phyloP scores from a whole-genome alignment of 2,888 invertebrate species.

The Oxycera nigricornis region DNA sequence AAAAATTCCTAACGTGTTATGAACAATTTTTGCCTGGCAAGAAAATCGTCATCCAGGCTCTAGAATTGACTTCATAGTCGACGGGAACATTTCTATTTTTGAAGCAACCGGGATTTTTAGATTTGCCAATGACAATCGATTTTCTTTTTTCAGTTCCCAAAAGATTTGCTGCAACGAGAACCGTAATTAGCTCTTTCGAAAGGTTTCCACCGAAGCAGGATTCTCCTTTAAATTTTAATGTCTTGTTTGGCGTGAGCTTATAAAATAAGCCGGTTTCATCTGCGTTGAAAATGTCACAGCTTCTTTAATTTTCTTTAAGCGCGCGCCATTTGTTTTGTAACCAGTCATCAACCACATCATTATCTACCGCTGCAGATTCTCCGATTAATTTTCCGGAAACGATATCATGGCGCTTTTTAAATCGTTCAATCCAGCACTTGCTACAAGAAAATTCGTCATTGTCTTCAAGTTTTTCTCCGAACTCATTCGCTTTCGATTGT shows the following conservation, averaged over 20 bases:
- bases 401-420: not conserved
- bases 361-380: conserved; percentile 2
- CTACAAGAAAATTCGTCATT: conserved; percentile 5
- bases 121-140: not conserved
- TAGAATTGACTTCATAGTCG: not conserved
- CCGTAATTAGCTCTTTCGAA: not conserved
- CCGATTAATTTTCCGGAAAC: not conserved
- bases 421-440: not conserved
- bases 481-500: not conserved
- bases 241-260: conserved; percentile 2
- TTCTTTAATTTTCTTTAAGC: conserved; percentile 1
- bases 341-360: not conserved
- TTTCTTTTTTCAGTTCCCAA: not conserved
- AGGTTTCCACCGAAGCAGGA: not conserved
- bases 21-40: too few relatives aligned
- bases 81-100: not conserved
- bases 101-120: not conserved
- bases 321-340: conserved; percentile 4
- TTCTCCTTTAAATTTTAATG: not conserved
- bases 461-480: not conserved
- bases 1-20: too few relatives aligned
- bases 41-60: not conserved
- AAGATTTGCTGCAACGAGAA: conserved; percentile 2
- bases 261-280: not conserved
- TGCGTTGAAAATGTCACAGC: not conserved